A percentile compares a stretch with the other conserved stretches of the same genome.
Evolutionary conservation across 2,888 invertebrate genomes (phyloP).

Genomic region (Ophion costatus): DNA sequence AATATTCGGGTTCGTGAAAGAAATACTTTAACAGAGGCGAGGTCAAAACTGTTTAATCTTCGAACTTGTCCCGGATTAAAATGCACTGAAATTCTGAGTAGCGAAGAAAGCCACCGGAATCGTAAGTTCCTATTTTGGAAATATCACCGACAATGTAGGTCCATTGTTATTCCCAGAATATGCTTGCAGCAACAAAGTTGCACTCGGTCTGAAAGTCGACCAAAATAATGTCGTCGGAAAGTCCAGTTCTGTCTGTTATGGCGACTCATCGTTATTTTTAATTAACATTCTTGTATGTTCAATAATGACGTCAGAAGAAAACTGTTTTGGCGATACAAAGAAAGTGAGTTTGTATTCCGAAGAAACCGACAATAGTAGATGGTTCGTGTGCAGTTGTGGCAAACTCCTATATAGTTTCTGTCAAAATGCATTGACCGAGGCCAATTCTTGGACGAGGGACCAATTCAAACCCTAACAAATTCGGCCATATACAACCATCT

Average conservation of each 20-base stretch:
- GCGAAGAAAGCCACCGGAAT: not conserved
- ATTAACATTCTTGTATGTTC: not conserved
- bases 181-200: no score
- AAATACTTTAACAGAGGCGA: no score
- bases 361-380: not conserved
- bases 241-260: not conserved
- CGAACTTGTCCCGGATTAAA: constrained; percentile 23
- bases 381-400: not conserved
- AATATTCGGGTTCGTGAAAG: no score
- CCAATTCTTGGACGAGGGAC: not conserved
- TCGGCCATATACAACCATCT: no score
- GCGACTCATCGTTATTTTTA: not conserved
- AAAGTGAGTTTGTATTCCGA: not conserved
- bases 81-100: not conserved
- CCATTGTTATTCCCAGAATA: not conserved
- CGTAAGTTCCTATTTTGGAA: not conserved
- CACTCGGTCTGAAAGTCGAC: not conserved
- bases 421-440: not conserved
- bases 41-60: constrained; percentile 9
- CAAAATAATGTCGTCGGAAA: not conserved
- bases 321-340: not conserved
- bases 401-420: not conserved
- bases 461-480: not conserved
- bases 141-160: not conserved
- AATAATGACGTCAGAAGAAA: not conserved